These are phyloP conservation scores for Camponotus fellah DNA, from an alignment of 2,888 invertebrate species.

Conservation along the genomic window DNA sequence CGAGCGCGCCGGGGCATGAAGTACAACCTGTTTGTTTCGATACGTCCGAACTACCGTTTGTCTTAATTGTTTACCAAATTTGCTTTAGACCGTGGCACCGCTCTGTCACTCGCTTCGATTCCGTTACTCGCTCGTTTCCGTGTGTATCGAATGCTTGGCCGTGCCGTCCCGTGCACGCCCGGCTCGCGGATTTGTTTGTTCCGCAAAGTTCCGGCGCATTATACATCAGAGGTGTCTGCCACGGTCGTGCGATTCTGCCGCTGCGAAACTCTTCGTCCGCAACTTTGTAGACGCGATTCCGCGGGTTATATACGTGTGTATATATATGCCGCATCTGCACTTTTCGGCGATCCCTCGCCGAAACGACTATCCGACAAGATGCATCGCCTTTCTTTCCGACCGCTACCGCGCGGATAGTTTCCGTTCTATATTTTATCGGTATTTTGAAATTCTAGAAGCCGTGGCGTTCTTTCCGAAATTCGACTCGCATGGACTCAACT, in stretches of 20 bases:
- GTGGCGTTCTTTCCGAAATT: conserved; percentile 43
- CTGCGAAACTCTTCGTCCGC: conserved; percentile 82
- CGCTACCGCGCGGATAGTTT: conserved; percentile 29
- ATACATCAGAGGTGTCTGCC: conserved; percentile 80
- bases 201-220: conserved; percentile 83
- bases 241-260: conserved; percentile 81
- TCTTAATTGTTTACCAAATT: conserved; percentile 77
- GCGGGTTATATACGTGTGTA: conserved; percentile 52
- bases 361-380: conserved; percentile 70
- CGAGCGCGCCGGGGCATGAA: conserved; percentile 40
- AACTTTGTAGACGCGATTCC: conserved; percentile 80
- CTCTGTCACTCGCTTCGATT: conserved; percentile 67
- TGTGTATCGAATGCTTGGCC: conserved; percentile 74
- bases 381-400: conserved; percentile 67
- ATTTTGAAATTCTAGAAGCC: conserved; percentile 51
- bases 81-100: conserved; percentile 67
- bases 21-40: conserved; percentile 73
- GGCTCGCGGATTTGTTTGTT: conserved; percentile 84
- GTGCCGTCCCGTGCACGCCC: conserved; percentile 78
- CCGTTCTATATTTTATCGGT: conserved; percentile 51
- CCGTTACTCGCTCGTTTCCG: background rate
- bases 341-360: conserved; percentile 66
- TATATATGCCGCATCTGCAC: conserved; percentile 76
- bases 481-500: conserved; percentile 10
- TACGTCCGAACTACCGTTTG: conserved; percentile 68